Percentiles rank a stretch among this genome's conserved stretches.
Conservation (phyloP, 1,140 invertebrate species). For the Drosophila subobscura region DNA sequence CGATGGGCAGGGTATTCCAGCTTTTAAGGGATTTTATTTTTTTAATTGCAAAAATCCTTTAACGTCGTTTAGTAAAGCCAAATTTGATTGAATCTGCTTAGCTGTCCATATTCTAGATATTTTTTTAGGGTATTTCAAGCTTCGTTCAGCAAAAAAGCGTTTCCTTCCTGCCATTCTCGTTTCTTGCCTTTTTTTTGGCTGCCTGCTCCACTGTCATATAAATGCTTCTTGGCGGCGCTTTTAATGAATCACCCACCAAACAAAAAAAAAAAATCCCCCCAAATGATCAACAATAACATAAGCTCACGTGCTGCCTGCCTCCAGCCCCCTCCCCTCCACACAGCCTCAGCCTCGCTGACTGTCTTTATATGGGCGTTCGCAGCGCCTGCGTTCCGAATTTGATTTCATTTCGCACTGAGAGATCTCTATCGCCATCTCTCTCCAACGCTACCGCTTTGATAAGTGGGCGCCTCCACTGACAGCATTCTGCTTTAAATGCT, state of each 20-base stretch:
- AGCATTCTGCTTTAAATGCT: constrained; percentile 42
- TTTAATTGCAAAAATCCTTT: no score
- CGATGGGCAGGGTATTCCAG: no score
- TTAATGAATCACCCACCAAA: constrained; percentile 68
- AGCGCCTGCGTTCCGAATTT: constrained; percentile 27
- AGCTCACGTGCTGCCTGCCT: constrained; percentile 36
- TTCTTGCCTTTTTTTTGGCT: constrained; percentile 58
- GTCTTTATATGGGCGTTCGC: constrained; percentile 36
- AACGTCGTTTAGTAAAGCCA: no score
- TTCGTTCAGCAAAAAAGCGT: background rate
- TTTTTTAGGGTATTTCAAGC: no score
- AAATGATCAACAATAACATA: constrained; percentile 5
- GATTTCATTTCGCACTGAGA: constrained; percentile 51
- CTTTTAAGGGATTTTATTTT: no score
- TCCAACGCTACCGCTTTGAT: constrained; percentile 8
- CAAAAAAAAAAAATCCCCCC: constrained; percentile 13
- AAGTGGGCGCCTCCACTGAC: constrained; percentile 59
- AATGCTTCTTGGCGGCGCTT: constrained; percentile 66
- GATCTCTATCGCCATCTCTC: constrained; percentile 31
- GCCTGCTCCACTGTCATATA: constrained; percentile 63
- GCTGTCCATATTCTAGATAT: no score
- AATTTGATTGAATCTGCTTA: no score
- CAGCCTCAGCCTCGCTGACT: no score
- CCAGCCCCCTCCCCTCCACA: background rate
- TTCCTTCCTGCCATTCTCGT: background rate